Conservation (phyloP, 2,888 invertebrate genomes). For the Amiota communis region DNA sequence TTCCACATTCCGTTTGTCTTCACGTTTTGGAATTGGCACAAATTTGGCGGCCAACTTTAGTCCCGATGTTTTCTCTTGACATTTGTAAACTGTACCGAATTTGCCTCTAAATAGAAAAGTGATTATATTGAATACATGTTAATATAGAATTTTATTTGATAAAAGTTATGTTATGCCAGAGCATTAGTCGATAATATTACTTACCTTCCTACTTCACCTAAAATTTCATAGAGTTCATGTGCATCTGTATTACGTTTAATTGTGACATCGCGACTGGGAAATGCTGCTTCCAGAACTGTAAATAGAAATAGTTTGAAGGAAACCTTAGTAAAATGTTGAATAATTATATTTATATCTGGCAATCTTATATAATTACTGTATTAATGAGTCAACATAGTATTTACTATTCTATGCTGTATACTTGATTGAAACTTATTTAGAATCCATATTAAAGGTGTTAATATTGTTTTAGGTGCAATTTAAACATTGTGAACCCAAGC, state of each 20-base stretch:
- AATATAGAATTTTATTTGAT: not conserved
- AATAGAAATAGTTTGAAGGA: slow-evolving; percentile 52
- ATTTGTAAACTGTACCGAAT: slow-evolving; percentile 96
- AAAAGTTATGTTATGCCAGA: not conserved
- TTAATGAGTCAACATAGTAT: too few relatives aligned
- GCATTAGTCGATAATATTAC: slow-evolving; percentile 31
- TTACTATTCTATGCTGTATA: too few relatives aligned
- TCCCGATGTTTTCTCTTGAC: slow-evolving; percentile 87
- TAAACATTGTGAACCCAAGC: too few relatives aligned
- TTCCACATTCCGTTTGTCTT: slow-evolving; percentile 92
- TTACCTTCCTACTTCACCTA: slow-evolving; percentile 95
- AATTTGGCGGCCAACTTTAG: slow-evolving; percentile 93
- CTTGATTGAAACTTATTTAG: too few relatives aligned
- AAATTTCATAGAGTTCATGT: slow-evolving; percentile 88
- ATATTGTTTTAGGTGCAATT: too few relatives aligned
- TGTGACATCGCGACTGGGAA: slow-evolving; percentile 89
- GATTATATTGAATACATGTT: not conserved
- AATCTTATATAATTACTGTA: too few relatives aligned
- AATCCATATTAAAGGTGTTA: too few relatives aligned
- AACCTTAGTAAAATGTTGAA: too few relatives aligned
- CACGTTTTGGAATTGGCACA: slow-evolving; percentile 87
- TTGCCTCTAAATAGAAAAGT: slow-evolving; percentile 83
- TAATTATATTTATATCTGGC: too few relatives aligned
- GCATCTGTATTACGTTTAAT: slow-evolving; percentile 89
- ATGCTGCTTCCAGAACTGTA: slow-evolving; percentile 90